Base-by-base conservation (phyloP, 2,888 invertebrate genomes). In the Drosophila eohydei region DNA sequence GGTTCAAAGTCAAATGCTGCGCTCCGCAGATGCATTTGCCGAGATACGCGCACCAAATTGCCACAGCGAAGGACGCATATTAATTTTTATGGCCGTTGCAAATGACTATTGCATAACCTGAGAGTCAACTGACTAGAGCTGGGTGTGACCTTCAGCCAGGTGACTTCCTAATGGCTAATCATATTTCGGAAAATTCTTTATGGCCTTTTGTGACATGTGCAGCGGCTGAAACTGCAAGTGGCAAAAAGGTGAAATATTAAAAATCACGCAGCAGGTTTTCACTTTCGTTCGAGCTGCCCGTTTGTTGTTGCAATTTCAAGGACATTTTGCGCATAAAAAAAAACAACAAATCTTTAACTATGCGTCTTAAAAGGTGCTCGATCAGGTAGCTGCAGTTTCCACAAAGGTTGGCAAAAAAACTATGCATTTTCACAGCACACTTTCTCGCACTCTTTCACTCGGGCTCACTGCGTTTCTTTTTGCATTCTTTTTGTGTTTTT, bases 31-130 rank as follows among this genome's bases (percentile, higher is more conserved):
- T 81, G 74, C 76, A 75, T 75, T 79, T 74, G 65, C 40, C 40
- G 44, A 80, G 83, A 86, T 82, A 78, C 74, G 71, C 78, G 78
- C 76, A 74, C 74, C 72, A 80, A 88, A 86, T 87, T 79, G 76
- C 70, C 74, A 74, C 69, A 54, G 77, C 80, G 87, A 91, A 91
- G 91, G 91, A 85, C 90, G 88, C 79, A 91, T 91, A 91, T 91
- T 90, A 90, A 90, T 91, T 89, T 91, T 91, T 89, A 91, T 91
- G 80, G 54, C 79, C 91, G 77, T 90, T 83, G 80, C 83, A 88
- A 91, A 90, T 85, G 86, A 85, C 66, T 57, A 84, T 91, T 90
- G 87, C 91, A 89, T 90, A 89, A 90, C 80, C 74, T 7, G 59
- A 68, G 54, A 54, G 54, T 54, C 40, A 54, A 38, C n/a, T 34